Evolutionary conservation across 37 sponge, comb jelly and placozoan genomes (phyloP).

Genomic region (Corticium candelabrum): DNA sequence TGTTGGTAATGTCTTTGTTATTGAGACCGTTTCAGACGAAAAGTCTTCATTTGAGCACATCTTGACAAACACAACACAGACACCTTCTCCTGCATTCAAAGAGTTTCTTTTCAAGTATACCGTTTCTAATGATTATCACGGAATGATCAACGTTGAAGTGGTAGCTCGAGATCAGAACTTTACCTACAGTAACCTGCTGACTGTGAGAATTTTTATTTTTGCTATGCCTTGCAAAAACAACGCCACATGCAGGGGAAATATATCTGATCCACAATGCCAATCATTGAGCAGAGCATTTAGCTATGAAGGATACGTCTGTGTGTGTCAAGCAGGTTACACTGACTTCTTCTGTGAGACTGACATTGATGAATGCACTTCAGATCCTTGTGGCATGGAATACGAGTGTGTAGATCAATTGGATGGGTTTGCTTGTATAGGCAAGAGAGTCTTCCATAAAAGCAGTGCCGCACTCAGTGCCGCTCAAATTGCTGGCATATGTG

Average conservation of each 20-base stretch:
- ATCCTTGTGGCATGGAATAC: background rate
- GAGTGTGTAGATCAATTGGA: background rate
- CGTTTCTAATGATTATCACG: background rate
- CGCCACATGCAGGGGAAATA: background rate
- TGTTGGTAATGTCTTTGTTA: background rate
- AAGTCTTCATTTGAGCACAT: too few species aligned
- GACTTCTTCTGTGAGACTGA: background rate
- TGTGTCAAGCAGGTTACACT: background rate
- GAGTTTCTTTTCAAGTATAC: background rate
- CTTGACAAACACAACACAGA: background rate
- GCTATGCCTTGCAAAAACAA: background rate
- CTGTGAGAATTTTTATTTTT: background rate
- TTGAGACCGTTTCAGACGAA: background rate
- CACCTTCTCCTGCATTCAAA: background rate
- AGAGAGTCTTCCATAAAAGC: too few species aligned
- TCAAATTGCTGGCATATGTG: too few species aligned
- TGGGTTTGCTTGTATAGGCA: background rate
- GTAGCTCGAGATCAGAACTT: background rate
- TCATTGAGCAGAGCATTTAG: background rate
- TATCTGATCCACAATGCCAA: background rate
- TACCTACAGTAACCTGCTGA: background rate
- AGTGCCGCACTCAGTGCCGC: too few species aligned
- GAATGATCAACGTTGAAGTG: background rate
- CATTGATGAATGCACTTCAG: background rate
- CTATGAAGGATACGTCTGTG: background rate